Percentiles rank a stretch among this genome's conserved stretches.
Conservation (phyloP, 2,797 vertebrate species). For the Anableps anableps region DNA sequence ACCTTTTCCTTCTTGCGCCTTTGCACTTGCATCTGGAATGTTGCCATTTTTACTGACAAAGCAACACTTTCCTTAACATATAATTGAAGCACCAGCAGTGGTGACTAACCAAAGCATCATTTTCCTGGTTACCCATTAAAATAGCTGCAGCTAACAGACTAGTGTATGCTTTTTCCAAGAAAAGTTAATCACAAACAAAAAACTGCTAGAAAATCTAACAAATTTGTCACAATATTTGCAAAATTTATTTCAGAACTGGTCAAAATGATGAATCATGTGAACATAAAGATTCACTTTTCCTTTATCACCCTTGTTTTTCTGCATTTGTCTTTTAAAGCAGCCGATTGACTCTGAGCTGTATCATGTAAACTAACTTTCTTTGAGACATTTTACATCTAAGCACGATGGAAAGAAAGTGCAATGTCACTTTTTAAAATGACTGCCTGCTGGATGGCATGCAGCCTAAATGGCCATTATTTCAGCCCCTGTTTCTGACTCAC, state of each 20-base stretch:
- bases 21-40: neutral
- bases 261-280: neutral
- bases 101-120: neutral
- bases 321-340: neutral
- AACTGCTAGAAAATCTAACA: neutral
- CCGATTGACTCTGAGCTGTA: neutral
- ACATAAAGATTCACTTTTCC: neutral
- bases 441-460: neutral
- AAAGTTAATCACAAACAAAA: neutral
- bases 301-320: neutral
- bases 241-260: neutral
- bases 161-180: neutral
- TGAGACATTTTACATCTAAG: neutral
- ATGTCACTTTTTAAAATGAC: neutral
- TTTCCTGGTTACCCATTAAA: neutral
- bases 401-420: neutral
- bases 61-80: neutral
- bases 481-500: slow-evolving; percentile 1
- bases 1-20: neutral
- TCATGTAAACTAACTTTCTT: neutral
- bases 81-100: neutral
- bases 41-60: neutral
- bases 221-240: neutral
- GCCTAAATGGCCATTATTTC: neutral
- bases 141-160: neutral